These are phyloP conservation scores for Paracanthobrama guichenoti DNA, from an alignment of 2,113 vertebrate genomes.

Conservation along the genomic window DNA sequence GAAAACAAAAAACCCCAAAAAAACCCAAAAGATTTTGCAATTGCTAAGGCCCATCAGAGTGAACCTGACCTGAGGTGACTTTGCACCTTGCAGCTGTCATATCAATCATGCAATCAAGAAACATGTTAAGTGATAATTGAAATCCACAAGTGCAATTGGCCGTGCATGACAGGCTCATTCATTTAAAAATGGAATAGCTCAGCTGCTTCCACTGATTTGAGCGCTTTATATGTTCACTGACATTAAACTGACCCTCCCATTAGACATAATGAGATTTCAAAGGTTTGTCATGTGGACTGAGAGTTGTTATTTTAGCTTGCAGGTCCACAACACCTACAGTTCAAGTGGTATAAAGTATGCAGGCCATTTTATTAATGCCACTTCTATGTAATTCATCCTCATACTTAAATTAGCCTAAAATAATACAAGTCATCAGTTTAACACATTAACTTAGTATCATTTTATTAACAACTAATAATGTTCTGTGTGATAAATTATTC, in stretches of 20 bases:
- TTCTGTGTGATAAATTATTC: neutral
- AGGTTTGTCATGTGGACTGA: conserved; percentile 7
- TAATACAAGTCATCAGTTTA: neutral
- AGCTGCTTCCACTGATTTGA: neutral
- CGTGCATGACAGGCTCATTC: neutral
- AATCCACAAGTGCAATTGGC: neutral
- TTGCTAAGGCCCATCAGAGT: neutral
- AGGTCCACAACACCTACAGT: neutral
- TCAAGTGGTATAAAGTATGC: neutral
- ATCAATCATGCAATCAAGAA: conserved; percentile 16
- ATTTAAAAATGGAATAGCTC: conserved; percentile 7
- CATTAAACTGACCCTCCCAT: conserved; percentile 28
- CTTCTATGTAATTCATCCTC: neutral
- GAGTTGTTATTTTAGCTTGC: neutral
- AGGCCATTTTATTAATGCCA: neutral
- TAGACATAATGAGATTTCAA: neutral
- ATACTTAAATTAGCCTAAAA: neutral
- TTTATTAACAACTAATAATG: neutral
- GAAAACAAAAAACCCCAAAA: neutral
- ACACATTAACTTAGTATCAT: neutral
- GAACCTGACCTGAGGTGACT: neutral
- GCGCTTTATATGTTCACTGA: conserved; percentile 18
- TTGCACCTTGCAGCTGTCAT: neutral
- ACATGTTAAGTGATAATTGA: neutral
- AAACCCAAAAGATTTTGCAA: neutral